A percentile compares a stretch with the other conserved stretches of the same genome.
Evolutionary conservation across 2,797 vertebrate species (phyloP).

Genomic region (Fundulus diaphanus): DNA sequence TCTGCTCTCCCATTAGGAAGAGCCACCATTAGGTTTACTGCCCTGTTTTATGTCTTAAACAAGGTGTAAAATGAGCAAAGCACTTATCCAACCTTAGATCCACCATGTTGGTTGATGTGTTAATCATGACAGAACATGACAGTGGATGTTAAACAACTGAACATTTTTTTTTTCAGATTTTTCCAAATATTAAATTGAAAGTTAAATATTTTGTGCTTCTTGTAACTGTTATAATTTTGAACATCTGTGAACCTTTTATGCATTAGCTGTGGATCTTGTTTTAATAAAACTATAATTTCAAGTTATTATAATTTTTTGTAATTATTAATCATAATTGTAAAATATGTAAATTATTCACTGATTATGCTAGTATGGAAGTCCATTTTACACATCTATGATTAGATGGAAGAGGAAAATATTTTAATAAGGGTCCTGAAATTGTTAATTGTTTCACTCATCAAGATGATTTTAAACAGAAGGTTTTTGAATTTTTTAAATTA

Average conservation of each 20-base stretch:
- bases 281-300: not conserved
- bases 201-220: not conserved
- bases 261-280: not conserved
- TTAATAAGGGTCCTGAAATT: not conserved
- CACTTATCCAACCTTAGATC: slow-evolving; percentile 91
- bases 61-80: slow-evolving; percentile 82
- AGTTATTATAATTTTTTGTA: not conserved
- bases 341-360: not conserved
- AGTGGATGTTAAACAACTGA: slow-evolving; percentile 76
- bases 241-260: not conserved
- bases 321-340: not conserved
- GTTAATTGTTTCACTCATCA: not conserved
- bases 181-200: not conserved
- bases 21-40: slow-evolving; percentile 89
- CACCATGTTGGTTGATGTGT: slow-evolving; percentile 93
- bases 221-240: not conserved
- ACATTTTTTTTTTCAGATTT: not conserved
- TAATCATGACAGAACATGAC: slow-evolving; percentile 89
- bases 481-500: not conserved
- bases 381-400: not conserved
- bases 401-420: not conserved
- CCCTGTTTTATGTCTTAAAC: slow-evolving; percentile 84
- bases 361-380: not conserved
- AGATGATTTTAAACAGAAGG: not conserved
- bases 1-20: slow-evolving; percentile 86